A percentile compares a stretch with the other conserved stretches of the same genome.
phyloP scores from a whole-genome alignment of 23 tunicate genomes.

The Clavelina lepadiformis region DNA sequence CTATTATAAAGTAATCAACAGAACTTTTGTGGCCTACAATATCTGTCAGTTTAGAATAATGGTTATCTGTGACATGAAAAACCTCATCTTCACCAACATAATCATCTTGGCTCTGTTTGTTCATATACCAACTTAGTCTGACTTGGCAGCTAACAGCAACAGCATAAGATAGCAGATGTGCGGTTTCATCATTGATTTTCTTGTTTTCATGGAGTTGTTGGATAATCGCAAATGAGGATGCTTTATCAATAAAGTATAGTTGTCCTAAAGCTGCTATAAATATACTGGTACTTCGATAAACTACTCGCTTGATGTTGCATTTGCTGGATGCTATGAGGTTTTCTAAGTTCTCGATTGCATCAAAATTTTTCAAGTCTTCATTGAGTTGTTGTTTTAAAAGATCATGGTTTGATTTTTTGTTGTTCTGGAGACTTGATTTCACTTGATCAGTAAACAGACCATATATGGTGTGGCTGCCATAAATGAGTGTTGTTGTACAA shows the following conservation, averaged over 20 bases:
- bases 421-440: background rate
- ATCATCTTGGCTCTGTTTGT: background rate
- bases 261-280: background rate
- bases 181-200: background rate
- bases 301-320: background rate
- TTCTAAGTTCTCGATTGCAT: background rate
- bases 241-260: background rate
- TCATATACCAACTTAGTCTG: background rate
- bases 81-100: background rate
- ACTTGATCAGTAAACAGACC: background rate
- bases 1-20: background rate
- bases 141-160: background rate
- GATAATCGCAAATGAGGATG: background rate
- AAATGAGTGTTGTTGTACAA: background rate
- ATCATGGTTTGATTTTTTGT: background rate
- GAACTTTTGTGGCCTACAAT: background rate
- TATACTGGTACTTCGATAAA: background rate
- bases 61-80: background rate
- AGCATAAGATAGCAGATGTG: background rate
- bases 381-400: background rate
- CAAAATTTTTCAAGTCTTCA: background rate
- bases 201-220: background rate
- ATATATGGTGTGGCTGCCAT: background rate
- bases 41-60: background rate
- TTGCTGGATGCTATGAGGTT: background rate